Base-by-base conservation (phyloP, 2,113 vertebrate species). In the Cavia porcellus region DNA sequence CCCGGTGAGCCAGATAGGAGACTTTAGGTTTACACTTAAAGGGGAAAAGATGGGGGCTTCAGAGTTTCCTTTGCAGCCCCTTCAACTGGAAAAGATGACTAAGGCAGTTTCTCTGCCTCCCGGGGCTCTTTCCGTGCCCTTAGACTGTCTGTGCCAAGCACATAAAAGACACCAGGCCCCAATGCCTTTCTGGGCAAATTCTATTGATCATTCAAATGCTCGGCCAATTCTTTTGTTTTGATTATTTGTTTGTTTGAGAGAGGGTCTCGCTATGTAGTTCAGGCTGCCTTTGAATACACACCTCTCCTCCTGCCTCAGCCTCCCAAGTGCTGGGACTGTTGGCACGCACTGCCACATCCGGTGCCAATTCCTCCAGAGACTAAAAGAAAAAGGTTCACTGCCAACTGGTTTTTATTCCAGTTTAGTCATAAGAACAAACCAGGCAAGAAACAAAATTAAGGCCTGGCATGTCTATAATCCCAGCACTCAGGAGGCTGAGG, bases 131-230 rank as follows among this genome's bases (percentile, higher is more conserved):
- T n/a, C 70, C 38, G 45, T 64, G 35, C 75, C 70, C 8, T 5
- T 9, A 15, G 2, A 0, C 32, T 9, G 6, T 19, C 50, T 7
- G 0, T 5, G 2, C 22, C 7, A 7, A 0, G 22, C 83, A 15
- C 20, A 22, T 17, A 11, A 42, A 92, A 42, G 83, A 82, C 19
- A 74, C 82, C 77, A 25, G 93, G 96, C 90, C 84, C 92, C 13
- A 8, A 0, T 19, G 84, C 90, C 59, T 93, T 89, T 55, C 93
- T 66, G 47, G 81, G 81, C 70, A 77, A 9, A 72, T 87, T n/a
- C 85, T 64, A 17, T 32, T 68, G 10, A 25, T 17, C 45, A 0
- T 45, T 50, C 38, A 62, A 3, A 10, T 47, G 24, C 74, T 32
- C 14, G 22, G 72, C 45, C 70, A 19, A 0, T 30, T 25, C 59